Evolutionary conservation across 2,888 invertebrate species (phyloP).

Genomic region (Drosophila anomalipes): DNA sequence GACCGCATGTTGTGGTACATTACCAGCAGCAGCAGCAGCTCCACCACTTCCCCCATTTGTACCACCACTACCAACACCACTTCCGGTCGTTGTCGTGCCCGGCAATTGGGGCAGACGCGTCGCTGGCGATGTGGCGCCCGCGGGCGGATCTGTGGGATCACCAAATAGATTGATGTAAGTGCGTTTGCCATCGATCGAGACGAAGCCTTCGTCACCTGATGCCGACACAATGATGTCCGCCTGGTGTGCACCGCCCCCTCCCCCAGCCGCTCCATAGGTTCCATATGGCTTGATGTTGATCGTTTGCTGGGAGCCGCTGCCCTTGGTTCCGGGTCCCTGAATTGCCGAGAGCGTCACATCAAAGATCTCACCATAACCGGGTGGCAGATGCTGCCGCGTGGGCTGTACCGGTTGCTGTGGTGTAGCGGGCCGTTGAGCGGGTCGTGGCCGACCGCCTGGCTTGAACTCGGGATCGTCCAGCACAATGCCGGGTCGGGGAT

Average conservation of each 20-base stretch:
- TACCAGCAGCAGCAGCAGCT: slow-evolving; percentile 17
- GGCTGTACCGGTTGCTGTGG: slow-evolving; percentile 85
- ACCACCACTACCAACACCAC: slow-evolving; percentile 60
- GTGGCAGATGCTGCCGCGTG: slow-evolving; percentile 85
- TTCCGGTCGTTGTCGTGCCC: slow-evolving; percentile 32
- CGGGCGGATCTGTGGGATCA: slow-evolving; percentile 86
- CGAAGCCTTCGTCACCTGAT: slow-evolving; percentile 93
- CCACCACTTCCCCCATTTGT: slow-evolving; percentile 22
- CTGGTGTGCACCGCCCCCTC: slow-evolving; percentile 70
- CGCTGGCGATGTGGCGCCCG: slow-evolving; percentile 81
- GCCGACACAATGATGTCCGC: slow-evolving; percentile 92
- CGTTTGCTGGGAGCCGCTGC: slow-evolving; percentile 84
- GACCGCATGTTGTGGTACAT: slow-evolving; percentile 51
- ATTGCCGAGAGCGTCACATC: slow-evolving; percentile 95
- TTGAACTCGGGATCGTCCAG: slow-evolving; percentile 93
- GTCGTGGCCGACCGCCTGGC: slow-evolving; percentile 86
- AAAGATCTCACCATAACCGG: slow-evolving; percentile 92
- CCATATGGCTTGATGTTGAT: slow-evolving; percentile 85
- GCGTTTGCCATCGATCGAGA: slow-evolving; percentile 95
- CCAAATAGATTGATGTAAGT: slow-evolving; percentile 95
- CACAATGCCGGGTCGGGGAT: slow-evolving; percentile 93
- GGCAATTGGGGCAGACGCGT: slow-evolving; percentile 83
- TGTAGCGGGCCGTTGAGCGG: slow-evolving; percentile 65
- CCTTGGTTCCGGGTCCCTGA: slow-evolving; percentile 90
- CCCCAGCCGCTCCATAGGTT: slow-evolving; percentile 83